A percentile compares a stretch with the other conserved stretches of the same genome.
These are phyloP conservation scores for Semicossyphus pulcher DNA, from an alignment of 2,113 vertebrate genomes.

Conservation along the genomic window DNA sequence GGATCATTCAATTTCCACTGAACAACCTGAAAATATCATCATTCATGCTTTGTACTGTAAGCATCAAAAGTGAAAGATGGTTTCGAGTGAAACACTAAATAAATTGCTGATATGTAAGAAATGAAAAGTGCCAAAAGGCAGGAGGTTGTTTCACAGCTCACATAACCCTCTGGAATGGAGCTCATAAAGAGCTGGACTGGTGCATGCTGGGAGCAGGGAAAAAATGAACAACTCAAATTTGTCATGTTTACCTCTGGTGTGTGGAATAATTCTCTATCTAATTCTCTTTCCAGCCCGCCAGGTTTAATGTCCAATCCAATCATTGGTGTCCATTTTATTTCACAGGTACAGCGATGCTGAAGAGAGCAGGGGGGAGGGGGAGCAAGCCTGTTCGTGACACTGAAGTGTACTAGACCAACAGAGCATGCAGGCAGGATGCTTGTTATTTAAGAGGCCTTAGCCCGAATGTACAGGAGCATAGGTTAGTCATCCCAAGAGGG, in stretches of 20 bases:
- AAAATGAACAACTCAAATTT: slow-evolving; percentile 40
- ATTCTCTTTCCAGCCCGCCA: slow-evolving; percentile 57
- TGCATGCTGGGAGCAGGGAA: slow-evolving; percentile 3
- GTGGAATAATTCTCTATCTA: slow-evolving; percentile 53
- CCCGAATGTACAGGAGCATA: slow-evolving; percentile 33
- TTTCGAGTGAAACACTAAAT: slow-evolving; percentile 6
- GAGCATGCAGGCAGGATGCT: no score
- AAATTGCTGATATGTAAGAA: slow-evolving; percentile 7
- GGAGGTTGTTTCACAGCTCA: slow-evolving; percentile 31
- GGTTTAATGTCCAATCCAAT: slow-evolving; percentile 67
- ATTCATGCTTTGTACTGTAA: no score
- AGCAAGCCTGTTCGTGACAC: slow-evolving; percentile 9
- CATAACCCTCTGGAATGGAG: slow-evolving; percentile 26
- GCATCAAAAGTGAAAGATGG: neutral
- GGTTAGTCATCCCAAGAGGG: slow-evolving; percentile 39
- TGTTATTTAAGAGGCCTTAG: slow-evolving; percentile 45
- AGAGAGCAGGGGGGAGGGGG: neutral
- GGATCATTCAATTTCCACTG: no score
- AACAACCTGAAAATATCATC: no score
- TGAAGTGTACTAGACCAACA: slow-evolving; percentile 26
- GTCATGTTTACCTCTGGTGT: slow-evolving; percentile 57
- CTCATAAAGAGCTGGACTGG: slow-evolving; percentile 28
- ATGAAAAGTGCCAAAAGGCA: neutral
- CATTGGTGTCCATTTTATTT: slow-evolving; percentile 59
- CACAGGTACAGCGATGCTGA: slow-evolving; percentile 21